A percentile compares a stretch with the other conserved stretches of the same genome.
These are phyloP conservation scores for Sylvia borin DNA, from an alignment of 2,797 vertebrate genomes.

Conservation along the genomic window DNA sequence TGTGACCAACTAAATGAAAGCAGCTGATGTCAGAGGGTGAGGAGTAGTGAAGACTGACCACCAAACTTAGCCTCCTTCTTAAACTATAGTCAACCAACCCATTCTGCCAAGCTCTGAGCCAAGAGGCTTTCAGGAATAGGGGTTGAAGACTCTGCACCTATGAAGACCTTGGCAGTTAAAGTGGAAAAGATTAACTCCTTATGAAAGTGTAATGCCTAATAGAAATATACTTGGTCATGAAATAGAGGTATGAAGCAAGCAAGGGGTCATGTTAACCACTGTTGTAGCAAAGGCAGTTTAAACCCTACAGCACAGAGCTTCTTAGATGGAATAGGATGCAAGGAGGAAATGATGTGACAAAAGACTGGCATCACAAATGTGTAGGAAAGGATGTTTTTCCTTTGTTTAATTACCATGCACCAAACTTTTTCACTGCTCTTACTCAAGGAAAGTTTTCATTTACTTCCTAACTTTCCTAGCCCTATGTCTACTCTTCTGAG, in stretches of 20 bases:
- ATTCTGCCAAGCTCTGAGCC: neutral
- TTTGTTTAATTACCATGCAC: neutral
- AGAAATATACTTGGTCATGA: neutral
- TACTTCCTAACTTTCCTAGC: neutral
- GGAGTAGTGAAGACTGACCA: neutral
- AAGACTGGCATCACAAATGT: neutral
- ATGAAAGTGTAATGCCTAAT: neutral
- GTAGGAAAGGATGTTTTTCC: neutral
- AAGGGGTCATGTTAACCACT: neutral
- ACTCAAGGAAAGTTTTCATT: neutral
- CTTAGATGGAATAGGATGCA: neutral
- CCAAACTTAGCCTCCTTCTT: neutral
- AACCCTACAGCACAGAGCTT: neutral
- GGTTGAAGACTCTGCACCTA: rapidly evolving
- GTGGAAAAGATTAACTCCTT: neutral
- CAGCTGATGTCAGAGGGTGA: neutral
- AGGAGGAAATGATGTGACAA: neutral
- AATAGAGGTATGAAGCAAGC: neutral
- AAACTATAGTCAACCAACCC: neutral
- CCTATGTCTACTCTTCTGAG: neutral
- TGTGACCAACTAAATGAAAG: neutral
- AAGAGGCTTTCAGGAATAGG: neutral
- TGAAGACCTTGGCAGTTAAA: neutral
- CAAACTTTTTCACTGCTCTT: neutral
- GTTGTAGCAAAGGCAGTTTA: neutral